phyloP scores from a whole-genome alignment of 2,113 vertebrate species.

The Alethe castanea region DNA sequence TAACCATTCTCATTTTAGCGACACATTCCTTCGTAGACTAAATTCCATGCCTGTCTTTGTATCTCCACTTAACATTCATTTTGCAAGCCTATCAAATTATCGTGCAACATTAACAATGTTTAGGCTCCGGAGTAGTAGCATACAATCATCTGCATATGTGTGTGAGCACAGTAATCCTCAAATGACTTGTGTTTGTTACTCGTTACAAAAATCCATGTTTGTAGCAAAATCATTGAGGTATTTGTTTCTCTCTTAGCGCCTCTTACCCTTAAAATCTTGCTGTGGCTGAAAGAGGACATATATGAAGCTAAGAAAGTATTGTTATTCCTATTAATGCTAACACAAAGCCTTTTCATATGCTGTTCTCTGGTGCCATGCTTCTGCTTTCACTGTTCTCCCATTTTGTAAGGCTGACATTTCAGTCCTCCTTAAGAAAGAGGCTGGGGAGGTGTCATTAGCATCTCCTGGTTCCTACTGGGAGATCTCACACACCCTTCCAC shows the following conservation, averaged over 20 bases:
- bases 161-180: neutral
- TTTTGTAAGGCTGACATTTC: neutral
- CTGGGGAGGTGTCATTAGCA: neutral
- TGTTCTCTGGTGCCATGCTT: neutral
- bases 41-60: neutral
- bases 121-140: neutral
- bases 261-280: neutral
- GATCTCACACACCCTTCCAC: too few relatives aligned
- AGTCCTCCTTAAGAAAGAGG: neutral
- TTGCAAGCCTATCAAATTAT: neutral
- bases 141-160: neutral
- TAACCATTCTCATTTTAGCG: neutral
- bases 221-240: neutral
- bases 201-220: neutral
- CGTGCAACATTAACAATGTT: neutral
- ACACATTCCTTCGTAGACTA: neutral
- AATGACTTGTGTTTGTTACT: neutral
- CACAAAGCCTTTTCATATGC: neutral
- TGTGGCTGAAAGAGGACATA: neutral
- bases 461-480: neutral
- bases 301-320: neutral
- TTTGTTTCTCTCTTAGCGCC: neutral
- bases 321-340: neutral
- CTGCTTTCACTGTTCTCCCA: neutral
- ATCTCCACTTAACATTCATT: neutral